These are phyloP conservation scores for Teleogryllus occipitalis DNA, from an alignment of 1,140 invertebrate genomes.

Conservation along the genomic window DNA sequence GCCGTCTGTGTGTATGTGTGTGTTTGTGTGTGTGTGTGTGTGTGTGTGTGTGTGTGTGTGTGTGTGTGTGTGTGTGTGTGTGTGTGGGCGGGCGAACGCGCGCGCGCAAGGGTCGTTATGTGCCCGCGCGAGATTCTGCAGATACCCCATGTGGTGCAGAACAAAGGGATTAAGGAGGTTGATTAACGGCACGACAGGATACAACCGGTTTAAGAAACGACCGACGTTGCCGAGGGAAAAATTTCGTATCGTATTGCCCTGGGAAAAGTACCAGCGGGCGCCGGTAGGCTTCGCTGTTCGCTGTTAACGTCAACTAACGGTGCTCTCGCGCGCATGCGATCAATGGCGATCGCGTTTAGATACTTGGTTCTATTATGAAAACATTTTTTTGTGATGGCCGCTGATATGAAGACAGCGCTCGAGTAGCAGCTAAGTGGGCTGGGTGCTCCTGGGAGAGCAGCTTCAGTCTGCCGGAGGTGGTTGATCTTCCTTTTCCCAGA, in stretches of 20 bases:
- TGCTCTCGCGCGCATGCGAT: not conserved
- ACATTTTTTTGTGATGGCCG: not conserved
- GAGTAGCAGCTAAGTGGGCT: no score
- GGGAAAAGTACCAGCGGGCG: not conserved
- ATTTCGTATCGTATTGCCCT: not conserved
- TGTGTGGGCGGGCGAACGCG: not conserved
- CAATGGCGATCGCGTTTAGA: not conserved
- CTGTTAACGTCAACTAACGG: not conserved
- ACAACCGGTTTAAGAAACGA: conserved; percentile 4
- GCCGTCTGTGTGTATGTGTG: no score
- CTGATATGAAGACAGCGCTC: not conserved
- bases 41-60: no score
- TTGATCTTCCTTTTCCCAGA: no score
- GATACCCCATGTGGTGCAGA: not conserved
- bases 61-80: not conserved
- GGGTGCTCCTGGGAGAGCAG: no score
- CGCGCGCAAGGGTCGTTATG: not conserved
- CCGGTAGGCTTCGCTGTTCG: not conserved
- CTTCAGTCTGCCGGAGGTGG: no score
- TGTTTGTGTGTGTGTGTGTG: not conserved
- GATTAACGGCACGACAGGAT: conserved; percentile 3
- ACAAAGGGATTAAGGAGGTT: conserved; percentile 4
- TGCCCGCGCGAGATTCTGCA: not conserved
- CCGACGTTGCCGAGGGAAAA: not conserved
- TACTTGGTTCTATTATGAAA: not conserved